Evolutionary conservation across 2,888 invertebrate species (phyloP).

Genomic region (Lasioglossum lativentre): DNA sequence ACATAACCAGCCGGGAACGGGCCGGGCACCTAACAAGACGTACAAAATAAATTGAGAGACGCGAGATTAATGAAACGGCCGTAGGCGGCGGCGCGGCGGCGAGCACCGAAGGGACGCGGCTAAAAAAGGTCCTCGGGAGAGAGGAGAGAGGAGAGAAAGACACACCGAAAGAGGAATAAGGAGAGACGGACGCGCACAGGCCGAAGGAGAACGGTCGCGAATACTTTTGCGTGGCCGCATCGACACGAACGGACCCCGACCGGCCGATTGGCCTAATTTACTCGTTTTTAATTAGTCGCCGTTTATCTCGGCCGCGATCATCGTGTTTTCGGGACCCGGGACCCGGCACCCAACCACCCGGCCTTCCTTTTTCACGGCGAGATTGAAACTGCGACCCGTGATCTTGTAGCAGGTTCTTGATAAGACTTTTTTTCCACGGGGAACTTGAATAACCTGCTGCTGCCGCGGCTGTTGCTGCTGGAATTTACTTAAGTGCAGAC

Average conservation of each 20-base stretch:
- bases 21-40: constrained; percentile 81
- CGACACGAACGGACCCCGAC: constrained; percentile 61
- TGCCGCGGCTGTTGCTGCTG: neutral
- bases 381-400: constrained; percentile 14
- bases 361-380: neutral
- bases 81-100: constrained; percentile 80
- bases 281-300: constrained; percentile 81
- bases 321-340: neutral
- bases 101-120: constrained; percentile 74
- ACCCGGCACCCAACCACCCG: neutral
- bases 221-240: constrained; percentile 40
- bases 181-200: constrained; percentile 44
- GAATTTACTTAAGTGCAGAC: constrained; percentile 36
- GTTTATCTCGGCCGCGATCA: constrained; percentile 38
- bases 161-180: constrained; percentile 23
- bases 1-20: constrained; percentile 75
- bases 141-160: constrained; percentile 8
- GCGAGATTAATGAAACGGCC: constrained; percentile 84
- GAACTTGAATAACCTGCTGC: constrained; percentile 23
- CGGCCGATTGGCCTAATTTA: constrained; percentile 82
- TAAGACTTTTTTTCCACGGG: neutral
- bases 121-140: constrained; percentile 57
- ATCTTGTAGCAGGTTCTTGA: constrained; percentile 20
- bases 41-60: constrained; percentile 83
- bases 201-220: constrained; percentile 46